Percentiles rank a stretch among this genome's conserved stretches.
Conservation (phyloP, 2,888 invertebrate genomes). For the Bruchidius siliquastri region DNA sequence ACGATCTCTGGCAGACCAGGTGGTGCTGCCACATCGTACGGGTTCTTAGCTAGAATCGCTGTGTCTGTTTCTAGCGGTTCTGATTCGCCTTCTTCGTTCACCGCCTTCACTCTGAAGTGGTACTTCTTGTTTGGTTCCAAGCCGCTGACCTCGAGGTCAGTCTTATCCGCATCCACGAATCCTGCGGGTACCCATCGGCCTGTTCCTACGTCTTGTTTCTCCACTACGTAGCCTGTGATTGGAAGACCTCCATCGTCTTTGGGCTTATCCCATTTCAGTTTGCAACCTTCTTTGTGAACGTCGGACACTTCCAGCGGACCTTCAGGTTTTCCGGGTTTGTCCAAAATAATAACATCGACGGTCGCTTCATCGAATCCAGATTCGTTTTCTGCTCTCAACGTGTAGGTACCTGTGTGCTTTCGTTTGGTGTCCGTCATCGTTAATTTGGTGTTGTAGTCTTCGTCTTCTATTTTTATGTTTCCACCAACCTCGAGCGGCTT, state of each 20-base stretch:
- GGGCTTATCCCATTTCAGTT: slow-evolving; percentile 90
- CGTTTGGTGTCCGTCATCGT: slow-evolving; percentile 75
- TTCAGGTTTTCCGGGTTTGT: slow-evolving; percentile 82
- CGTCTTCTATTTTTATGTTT: slow-evolving; percentile 75
- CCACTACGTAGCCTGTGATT: slow-evolving; percentile 83
- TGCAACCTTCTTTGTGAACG: slow-evolving; percentile 90
- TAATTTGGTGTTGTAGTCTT: slow-evolving; percentile 87
- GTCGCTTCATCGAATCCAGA: slow-evolving; percentile 92
- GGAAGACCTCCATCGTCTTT: slow-evolving; percentile 95
- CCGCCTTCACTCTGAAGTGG: slow-evolving; percentile 95
- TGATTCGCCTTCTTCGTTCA: slow-evolving; percentile 95
- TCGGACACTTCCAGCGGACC: slow-evolving; percentile 89
- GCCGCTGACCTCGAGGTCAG: slow-evolving; percentile 79
- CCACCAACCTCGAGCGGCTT: slow-evolving; percentile 65
- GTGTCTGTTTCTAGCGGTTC: slow-evolving; percentile 89
- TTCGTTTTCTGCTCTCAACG: slow-evolving; percentile 86
- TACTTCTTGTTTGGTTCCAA: slow-evolving; percentile 94
- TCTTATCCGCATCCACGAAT: slow-evolving; percentile 73
- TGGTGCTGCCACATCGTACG: slow-evolving; percentile 83
- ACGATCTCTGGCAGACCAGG: slow-evolving; percentile 88
- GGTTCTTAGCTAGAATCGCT: slow-evolving; percentile 92
- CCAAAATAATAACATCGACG: slow-evolving; percentile 82
- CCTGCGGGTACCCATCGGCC: slow-evolving; percentile 88
- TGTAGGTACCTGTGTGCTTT: slow-evolving; percentile 85
- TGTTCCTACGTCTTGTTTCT: slow-evolving; percentile 87